Evolutionary conservation across 2,113 vertebrate genomes (phyloP), one percentile per base, ranked within the genome.

Genomic region (Istiophorus platypterus): DNA sequence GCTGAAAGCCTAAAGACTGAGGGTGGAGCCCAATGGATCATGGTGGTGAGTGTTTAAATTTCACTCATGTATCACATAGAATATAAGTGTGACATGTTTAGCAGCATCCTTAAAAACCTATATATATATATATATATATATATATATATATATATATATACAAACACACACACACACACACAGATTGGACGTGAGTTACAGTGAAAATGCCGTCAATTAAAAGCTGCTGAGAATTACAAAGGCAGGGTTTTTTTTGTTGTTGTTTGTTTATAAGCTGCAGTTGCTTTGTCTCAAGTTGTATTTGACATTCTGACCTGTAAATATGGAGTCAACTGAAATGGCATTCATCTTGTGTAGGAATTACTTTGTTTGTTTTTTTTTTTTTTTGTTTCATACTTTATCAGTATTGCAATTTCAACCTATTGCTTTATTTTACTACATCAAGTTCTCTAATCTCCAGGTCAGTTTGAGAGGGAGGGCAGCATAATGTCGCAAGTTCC

Each of bases 11-110:
- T 78, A 76, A 37, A 58, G 37, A 1, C 66, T 81, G 63, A 86
- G 64, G 67, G 78, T 26, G 29, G 59, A 86, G 78, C 51, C 83
- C 42, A 61, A 92, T 94, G 92, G 91, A 93, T 93, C 81, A 92
- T 93, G 91, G 74, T 88, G 86, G 86, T 92, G 54, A 90, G 85
- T 61, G 13, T 64, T 71, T 2, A 8, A 7, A 12, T n/a, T 15
- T 61, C 24, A 37, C 27, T 20, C 39, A 78, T 41, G 8, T 17
- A 5, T 7, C 31, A 34, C 20, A 57, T 18, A 49, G 58, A 51
- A 37, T 27, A 8, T 26, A 41, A 51, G 18, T 20, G 34, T 26
- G 72, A 75, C 31, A 49, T 56, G 14, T 61, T 47, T 47, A 72
- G 31, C 34, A 70, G 17, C 9, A 10, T 27, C 42, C 2, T 58